phyloP scores from a whole-genome alignment of 2,113 vertebrate species.

The Archilochus colubris region DNA sequence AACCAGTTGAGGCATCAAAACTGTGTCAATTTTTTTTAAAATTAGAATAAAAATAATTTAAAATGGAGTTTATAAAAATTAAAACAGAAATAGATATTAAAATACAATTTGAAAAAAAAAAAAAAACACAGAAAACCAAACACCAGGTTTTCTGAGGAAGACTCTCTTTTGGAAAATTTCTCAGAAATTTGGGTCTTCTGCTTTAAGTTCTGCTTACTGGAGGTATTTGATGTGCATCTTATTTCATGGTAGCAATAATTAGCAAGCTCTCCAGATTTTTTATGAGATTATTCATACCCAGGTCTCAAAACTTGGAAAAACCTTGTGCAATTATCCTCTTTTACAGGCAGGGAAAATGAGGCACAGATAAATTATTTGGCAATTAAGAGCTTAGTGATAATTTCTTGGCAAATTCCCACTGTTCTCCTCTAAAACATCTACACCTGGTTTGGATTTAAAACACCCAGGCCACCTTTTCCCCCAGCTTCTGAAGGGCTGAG shows the following conservation, averaged over 20 bases:
- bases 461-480: background rate
- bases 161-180: background rate
- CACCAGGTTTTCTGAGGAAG: background rate
- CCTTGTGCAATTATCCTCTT: background rate
- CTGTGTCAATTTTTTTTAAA: no score
- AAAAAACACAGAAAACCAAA: no score
- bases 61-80: background rate
- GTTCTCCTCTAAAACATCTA: background rate
- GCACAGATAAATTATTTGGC: background rate
- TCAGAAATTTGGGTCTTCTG: fast-evolving
- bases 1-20: background rate
- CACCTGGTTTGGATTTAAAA: background rate
- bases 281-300: background rate
- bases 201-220: background rate
- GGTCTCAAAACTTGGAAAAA: background rate
- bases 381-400: background rate
- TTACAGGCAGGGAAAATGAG: background rate
- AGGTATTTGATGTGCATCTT: background rate
- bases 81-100: background rate
- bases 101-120: background rate
- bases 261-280: background rate
- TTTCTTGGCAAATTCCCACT: background rate
- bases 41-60: no score
- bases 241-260: background rate
- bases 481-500: background rate